Conservation (phyloP, 2,888 invertebrate genomes). For the Heliconius erato region DNA sequence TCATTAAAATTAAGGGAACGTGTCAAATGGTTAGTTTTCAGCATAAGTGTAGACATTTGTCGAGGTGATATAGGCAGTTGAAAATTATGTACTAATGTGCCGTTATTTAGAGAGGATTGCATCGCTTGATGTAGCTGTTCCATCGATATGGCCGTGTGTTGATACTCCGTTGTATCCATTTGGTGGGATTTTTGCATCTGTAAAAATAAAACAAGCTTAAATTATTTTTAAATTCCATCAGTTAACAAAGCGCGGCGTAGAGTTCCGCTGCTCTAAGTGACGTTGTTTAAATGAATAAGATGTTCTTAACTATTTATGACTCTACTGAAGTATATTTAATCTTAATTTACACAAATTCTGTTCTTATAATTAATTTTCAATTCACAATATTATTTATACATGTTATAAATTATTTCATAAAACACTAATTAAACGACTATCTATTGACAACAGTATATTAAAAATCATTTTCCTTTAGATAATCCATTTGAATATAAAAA, state of each 20-base stretch:
- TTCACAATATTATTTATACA: not conserved
- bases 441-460: not conserved
- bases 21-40: conserved; percentile 74
- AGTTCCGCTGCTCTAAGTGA: not conserved
- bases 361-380: not conserved
- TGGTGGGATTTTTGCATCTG: conserved; percentile 79
- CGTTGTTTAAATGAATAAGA: not conserved
- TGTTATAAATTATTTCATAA: not conserved
- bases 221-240: not conserved
- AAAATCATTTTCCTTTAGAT: conserved; percentile 21
- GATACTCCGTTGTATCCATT: conserved; percentile 71
- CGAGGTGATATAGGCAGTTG: conserved; percentile 77
- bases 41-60: conserved; percentile 79
- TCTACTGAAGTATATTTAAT: not conserved
- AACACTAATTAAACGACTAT: conserved; percentile 6
- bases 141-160: conserved; percentile 76
- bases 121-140: conserved; percentile 80
- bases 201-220: conserved; percentile 21
- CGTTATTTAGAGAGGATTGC: conserved; percentile 70
- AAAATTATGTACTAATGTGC: conserved; percentile 72
- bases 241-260: not conserved
- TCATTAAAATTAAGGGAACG: conserved; percentile 73
- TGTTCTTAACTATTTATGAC: not conserved
- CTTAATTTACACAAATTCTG: not conserved
- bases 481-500: conserved; percentile 8